Evolutionary conservation across 2,797 vertebrate species (phyloP), one percentile per base, ranked within the genome.

Genomic region (Hypotaenidia philippensis): DNA sequence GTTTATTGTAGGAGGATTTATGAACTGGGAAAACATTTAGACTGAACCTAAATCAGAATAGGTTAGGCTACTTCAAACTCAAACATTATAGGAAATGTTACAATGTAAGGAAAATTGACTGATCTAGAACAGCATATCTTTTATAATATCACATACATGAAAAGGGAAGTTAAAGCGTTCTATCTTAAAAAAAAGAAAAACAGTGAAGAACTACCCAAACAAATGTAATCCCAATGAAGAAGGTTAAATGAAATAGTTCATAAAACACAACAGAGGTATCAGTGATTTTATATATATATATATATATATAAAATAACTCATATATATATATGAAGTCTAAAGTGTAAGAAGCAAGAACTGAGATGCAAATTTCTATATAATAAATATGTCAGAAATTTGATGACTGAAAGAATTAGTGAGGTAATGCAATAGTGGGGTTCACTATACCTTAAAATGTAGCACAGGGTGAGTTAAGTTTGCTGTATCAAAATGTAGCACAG

Each of bases 341-440:
- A 36, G 63, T 38, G 3, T 65, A 74, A 59, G 31, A 53, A 27
- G 20, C 20, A 77, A 41, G 23, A 70, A 81, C 11, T 60, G 26
- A 80, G 70, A 70, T 63, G 3, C 13, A 79, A n/a, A 31, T 52
- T 95, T 74, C 44, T 77, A 7, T 38, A 6, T 29, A 55, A 41
- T 45, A 79, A 72, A 34, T 65, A 44, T 15, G 18, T 80, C 20
- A 77, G 10, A 70, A 94, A 53, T n/a, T 10, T 71, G 53, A 31
- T 61, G 44, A 69, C 7, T 44, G 20, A 41, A 59, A 55, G 5
- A 66, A 34, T 47, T 57, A 23, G 7, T 34, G 14, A 84, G 15
- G 3, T 38, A 49, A 41, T 41, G 13, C 60, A 50, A 44, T 18
- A 61, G 5, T 0, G 0, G 7, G 10, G 17, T 61, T 90, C 29